Conservation (phyloP, 2,113 vertebrate genomes). For the Rhegmatorhina hoffmannsi region DNA sequence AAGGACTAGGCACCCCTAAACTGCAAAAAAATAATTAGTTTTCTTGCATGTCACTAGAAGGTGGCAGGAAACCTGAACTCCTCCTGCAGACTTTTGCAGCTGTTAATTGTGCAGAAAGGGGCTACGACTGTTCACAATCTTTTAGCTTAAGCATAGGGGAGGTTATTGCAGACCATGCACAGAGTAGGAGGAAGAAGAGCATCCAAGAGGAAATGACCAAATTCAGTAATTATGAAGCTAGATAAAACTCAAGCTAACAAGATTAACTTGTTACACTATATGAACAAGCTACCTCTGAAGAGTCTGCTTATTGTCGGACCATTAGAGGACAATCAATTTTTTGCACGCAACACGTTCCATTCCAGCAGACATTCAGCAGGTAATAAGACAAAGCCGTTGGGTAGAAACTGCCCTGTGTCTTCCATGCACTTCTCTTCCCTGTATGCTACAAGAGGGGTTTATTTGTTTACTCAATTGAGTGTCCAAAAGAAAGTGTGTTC, state of each 20-base stretch:
- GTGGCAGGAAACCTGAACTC: neutral
- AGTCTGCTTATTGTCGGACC: constrained; percentile 17
- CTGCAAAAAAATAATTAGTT: neutral
- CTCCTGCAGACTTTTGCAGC: neutral
- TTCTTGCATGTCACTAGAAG: neutral
- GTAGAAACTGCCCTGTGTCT: neutral
- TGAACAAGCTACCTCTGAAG: neutral
- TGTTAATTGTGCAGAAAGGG: neutral
- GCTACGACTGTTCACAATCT: neutral
- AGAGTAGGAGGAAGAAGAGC: neutral
- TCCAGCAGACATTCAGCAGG: neutral
- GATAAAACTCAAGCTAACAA: neutral
- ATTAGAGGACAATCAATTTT: neutral
- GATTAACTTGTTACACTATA: neutral
- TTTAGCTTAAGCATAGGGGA: neutral
- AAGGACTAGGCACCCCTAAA: neutral
- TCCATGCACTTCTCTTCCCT: neutral
- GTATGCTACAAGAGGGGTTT: neutral
- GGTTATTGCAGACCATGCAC: neutral
- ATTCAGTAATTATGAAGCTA: neutral
- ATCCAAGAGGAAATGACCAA: constrained; percentile 2
- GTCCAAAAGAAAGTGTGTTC: neutral
- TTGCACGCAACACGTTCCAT: neutral
- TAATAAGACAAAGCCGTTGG: neutral
- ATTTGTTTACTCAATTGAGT: neutral